Evolutionary conservation across 2,888 invertebrate species (phyloP).

Genomic region (Sericinus montela): DNA sequence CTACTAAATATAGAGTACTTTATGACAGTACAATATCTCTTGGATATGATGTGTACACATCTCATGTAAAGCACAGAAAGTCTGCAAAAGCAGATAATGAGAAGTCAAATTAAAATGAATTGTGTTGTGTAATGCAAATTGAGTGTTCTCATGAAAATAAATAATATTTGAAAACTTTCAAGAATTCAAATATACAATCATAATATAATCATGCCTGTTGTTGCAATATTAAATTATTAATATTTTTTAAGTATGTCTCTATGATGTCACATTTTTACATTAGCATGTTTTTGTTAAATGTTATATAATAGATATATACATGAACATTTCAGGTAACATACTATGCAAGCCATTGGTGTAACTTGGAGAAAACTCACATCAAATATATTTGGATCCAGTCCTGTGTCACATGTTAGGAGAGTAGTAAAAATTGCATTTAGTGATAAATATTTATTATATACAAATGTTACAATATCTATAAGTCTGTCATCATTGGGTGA

Average conservation of each 20-base stretch:
- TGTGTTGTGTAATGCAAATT: too few relatives aligned
- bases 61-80: conserved; percentile 84
- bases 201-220: too few relatives aligned
- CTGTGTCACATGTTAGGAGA: conserved; percentile 38
- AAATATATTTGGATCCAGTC: conserved; percentile 36
- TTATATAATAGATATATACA: too few relatives aligned
- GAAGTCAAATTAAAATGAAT: background rate
- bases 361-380: conserved; percentile 54
- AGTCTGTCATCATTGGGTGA: conserved; percentile 89
- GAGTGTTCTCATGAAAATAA: background rate
- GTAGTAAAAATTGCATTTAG: conserved; percentile 76
- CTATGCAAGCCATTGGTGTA: conserved; percentile 50
- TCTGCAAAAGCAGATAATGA: background rate
- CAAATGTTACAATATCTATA: conserved; percentile 90
- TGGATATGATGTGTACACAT: conserved; percentile 91
- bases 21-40: conserved; percentile 93
- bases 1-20: conserved; percentile 89
- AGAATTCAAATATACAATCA: too few relatives aligned
- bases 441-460: conserved; percentile 85
- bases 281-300: background rate
- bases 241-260: too few relatives aligned
- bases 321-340: conserved; percentile 33
- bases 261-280: too few relatives aligned
- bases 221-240: too few relatives aligned
- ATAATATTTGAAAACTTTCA: too few relatives aligned